Evolutionary conservation across 2,888 invertebrate genomes (phyloP).

Genomic region (Sericinus montela): DNA sequence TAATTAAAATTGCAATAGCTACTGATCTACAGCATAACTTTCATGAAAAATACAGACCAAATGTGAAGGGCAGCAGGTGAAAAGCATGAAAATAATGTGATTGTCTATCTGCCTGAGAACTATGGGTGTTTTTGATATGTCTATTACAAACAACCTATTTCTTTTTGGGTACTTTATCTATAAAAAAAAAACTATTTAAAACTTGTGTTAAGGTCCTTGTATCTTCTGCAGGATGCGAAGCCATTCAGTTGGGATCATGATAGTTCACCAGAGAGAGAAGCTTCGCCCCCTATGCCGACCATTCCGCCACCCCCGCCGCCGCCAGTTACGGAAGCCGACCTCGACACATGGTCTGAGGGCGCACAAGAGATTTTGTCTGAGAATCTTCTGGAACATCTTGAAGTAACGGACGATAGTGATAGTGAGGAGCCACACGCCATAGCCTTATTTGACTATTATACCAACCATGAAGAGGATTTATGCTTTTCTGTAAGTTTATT

Average conservation of each 20-base stretch:
- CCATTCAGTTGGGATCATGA: constrained; percentile 55
- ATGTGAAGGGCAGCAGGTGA: no score
- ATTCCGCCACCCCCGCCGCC: constrained; percentile 89
- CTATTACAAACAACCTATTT: no score
- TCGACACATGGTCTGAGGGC: constrained; percentile 44
- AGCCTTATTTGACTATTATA: constrained; percentile 88
- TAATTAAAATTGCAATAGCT: no score
- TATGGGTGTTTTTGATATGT: no score
- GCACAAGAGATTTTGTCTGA: constrained; percentile 27
- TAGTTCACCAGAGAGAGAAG: constrained; percentile 57
- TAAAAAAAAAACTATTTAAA: no score
- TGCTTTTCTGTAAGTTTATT: constrained; percentile 83
- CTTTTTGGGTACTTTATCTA: no score
- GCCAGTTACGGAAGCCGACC: constrained; percentile 50
- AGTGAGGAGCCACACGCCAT: constrained; percentile 83
- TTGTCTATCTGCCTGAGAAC: no score
- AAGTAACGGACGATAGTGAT: constrained; percentile 35
- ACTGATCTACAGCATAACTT: no score
- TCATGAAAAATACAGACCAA: no score
- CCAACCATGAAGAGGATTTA: constrained; percentile 87
- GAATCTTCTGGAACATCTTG: constrained; percentile 22
- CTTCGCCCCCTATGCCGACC: constrained; percentile 88
- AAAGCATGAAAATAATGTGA: no score
- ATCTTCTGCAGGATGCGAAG: constrained; percentile 47
- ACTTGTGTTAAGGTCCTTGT: not conserved